Evolutionary conservation across 2,113 vertebrate species (phyloP), one percentile per base, ranked within the genome.

Genomic region (Otocyon megalotis): DNA sequence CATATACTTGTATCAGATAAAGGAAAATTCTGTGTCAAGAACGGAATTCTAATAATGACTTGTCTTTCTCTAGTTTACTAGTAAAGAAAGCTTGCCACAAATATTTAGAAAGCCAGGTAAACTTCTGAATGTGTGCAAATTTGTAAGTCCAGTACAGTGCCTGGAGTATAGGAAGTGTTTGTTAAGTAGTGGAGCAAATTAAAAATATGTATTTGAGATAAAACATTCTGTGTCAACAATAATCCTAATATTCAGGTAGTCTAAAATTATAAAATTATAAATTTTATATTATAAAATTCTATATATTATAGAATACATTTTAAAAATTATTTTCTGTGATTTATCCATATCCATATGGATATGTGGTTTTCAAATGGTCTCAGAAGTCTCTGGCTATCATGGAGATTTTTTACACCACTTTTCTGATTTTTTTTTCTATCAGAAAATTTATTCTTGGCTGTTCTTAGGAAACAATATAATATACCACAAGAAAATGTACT

Each of bases 1-100:
- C n/a, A 79, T 14, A 74, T 15, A 72, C 76, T 85, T 88, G 16
- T 89, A 90, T 82, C 54, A 84, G 94, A 97, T 84, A 93, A 93
- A 91, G 79, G n/a, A 82, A 16, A 88, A 8, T 81, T 96, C 71
- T 90, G 26, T 90, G 92, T 98, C 93, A 79, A 93, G 96, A 90
- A 93, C 58, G 10, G 80, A 97, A 97, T 97, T 96, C 69, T 88
- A 95, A 93, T 95, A 88, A 96, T 95, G 63, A 89, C 22, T 94
- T 89, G 14, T n/a, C 20, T 96, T 92, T 94, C 88, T 60, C 56
- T 87, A 67, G 65, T 56, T 97, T 89, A 86, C 30, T 84, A 85
- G 32, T 96, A 90, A 94, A 92, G 20, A 92, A 92, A 88, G 7
- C 30, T 87, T 96, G 24, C 43, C 58, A 95, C 32, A 90, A 92